Base-by-base conservation (phyloP, 2,797 vertebrate genomes). In the Chelmon rostratus region DNA sequence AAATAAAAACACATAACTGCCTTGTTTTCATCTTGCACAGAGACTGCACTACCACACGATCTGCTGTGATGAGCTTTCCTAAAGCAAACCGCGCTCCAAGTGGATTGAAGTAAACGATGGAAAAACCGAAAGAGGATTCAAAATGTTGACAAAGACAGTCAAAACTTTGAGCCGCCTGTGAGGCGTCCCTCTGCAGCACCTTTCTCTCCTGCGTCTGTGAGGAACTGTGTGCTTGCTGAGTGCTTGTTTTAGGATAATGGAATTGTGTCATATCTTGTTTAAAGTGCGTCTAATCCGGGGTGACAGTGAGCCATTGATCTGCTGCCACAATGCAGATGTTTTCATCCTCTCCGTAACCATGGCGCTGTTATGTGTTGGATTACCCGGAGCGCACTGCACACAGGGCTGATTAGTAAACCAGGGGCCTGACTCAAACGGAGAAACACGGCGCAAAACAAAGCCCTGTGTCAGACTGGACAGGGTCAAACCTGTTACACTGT, bases 231-330 rank as follows among this genome's bases (percentile, higher is more conserved):
- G 81, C 76, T 82, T 31, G 46, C 74, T 57, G 74, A 85, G 78
- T 78, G 83, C 88, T 92, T 87, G 91, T 90, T 95, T 93, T 84
- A 83, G 92, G 89, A 94, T 94, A 93, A 94, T 94, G 91, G 89
- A 94, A 94, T 90, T 86, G 89, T 93, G 91, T 95, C 92, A 93
- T 92, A 94, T 94, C 92, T 94, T 93, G 92, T 95, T 95, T 92
- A 93, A 93, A 93, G 91, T 89, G 90, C 73, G 71, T 88, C 92
- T 95, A 94, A 95, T 95, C 93, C 86, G 12, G 82, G 87, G 85
- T 84, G 92, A 95, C 90, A 92, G 91, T 85, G 86, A 93, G 86
- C 90, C 92, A 92, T 92, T 94, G 93, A 95, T 95, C 90, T 92
- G 89, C 92, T 93, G 91, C 92, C 92, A 92, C 89, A 81, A 80